Conservation (phyloP, 2,888 invertebrate species). For the Volucella inanis region DNA sequence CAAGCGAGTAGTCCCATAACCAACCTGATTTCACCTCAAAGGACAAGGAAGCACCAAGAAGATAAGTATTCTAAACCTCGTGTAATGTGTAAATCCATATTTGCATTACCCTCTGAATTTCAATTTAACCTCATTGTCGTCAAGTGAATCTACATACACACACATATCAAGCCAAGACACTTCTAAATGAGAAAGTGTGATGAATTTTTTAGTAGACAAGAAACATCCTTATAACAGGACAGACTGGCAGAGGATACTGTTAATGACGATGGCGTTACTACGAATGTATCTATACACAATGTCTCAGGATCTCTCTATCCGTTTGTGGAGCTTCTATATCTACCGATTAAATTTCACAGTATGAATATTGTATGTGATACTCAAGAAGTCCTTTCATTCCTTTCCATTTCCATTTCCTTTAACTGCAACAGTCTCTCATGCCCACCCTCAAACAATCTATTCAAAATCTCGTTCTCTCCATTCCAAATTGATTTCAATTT, state of each 20-base stretch:
- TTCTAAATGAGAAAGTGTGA: conserved; percentile 30
- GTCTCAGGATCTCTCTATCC: conserved; percentile 19
- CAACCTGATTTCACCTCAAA: too few species aligned
- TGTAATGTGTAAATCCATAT: too few species aligned
- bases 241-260: not conserved
- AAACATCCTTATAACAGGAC: conserved; percentile 13
- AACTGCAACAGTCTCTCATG: not conserved
- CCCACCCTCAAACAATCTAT: conserved; percentile 23
- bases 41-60: too few species aligned
- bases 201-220: conserved; percentile 44
- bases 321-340: not conserved
- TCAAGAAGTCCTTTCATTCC: not conserved
- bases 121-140: conserved; percentile 15
- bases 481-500: conserved; percentile 72
- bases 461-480: conserved; percentile 62
- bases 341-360: conserved; percentile 35
- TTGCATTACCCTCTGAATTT: not conserved
- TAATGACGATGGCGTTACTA: conserved; percentile 2
- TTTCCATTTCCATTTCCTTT: conserved; percentile 40
- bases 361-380: conserved; percentile 49
- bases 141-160: conserved; percentile 17
- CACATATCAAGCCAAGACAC: not conserved
- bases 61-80: too few species aligned
- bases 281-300: too few species aligned
- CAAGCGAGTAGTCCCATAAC: too few species aligned